Base-by-base conservation (phyloP, 2,888 invertebrate species). In the Standfussiana lucernea region DNA sequence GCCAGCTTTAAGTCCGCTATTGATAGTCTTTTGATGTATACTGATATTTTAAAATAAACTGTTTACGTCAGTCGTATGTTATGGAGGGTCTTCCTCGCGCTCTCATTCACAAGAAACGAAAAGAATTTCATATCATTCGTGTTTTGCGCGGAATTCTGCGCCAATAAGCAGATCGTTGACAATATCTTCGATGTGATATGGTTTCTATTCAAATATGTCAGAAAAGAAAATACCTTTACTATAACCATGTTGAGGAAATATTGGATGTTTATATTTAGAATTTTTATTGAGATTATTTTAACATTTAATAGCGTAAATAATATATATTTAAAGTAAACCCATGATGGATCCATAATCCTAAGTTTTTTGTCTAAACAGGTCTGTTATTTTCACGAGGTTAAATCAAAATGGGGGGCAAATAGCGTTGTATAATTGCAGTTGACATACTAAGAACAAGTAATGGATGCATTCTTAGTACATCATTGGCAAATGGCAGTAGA, bases 401-500 rank as follows among this genome's bases (percentile, higher is more conserved):
- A 84, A 84, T 80, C 56, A 70, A 79, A 73, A 67, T 67, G 59
- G 40, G 53, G 85, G 77, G 72, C 74, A 85, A 87, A 86, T 86
- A 85, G 81, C 82, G 85, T 79, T 15, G 76, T 82, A 88, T 89
- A 89, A 88, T 89, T 88, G 85, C 79, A 70, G 81, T 85, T 89
- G 90, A 89, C 88, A 88, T 85, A 91, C 88, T 89, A 88, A 88
- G 86, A 84, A 80, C 75, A 69, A 77, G 83, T 90, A 90, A 90
- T 91, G 89, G 91, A 93, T 89, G 91, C 92, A 93, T 94, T 93
- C 93, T 92, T 89, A 90, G 86, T 91, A 91, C 93, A 92, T 93
- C 92, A 92, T 91, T 91, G 91, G 91, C 89, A 91, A 92, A 91
- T 91, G 91, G 91, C 89, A 91, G 90, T 92, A 89, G 87, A 91